Evolutionary conservation across 2,888 invertebrate species (phyloP), one percentile per base, ranked within the genome.

Genomic region (Sminthurinus aureus): DNA sequence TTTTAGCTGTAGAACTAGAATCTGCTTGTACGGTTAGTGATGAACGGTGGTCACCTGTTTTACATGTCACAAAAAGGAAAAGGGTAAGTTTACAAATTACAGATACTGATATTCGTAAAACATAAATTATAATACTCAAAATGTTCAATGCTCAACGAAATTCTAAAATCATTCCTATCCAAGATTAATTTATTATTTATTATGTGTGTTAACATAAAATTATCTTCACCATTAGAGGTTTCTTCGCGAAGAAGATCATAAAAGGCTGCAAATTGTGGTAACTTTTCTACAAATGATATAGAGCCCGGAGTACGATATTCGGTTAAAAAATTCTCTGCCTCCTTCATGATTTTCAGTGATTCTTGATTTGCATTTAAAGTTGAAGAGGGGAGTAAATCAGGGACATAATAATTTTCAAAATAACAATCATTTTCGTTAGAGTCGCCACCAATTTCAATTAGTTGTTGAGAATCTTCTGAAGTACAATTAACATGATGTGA

Each of bases 221-320:
- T 38, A 1, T 38, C 38, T 38, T 38, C 6, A 38, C 38, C 38
- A 38, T 38, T 38, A 38, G 38, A 38, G 6, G 38, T 38, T 38
- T 1, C 1, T 38, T 79, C 51, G 69, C 69, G 58, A 6, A 78
- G 64, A 24, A 64, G 78, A 26, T 78, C 78, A 22, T 78, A 78
- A 26, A 66, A 78, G 3, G 78, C 78, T 18, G 78, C 78, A 66
- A 78, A 78, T 66, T 24, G 26, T 26, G 78, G 78, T 4, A 78
- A 38, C 66, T 66, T 78, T 12, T 78, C 26, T 9, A 78, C 78
- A 78, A 78, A 78, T 26, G 78, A 66, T 24, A 26, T 4, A 15
- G 64, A 64, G 15, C 78, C 78, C 15, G 78, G 78, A n/a, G 51
- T 78, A 13, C 78, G 15, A 66, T 78, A 78, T 15, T 52, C 78